Conservation (phyloP, 2,113 vertebrate species). For the human region DNA sequence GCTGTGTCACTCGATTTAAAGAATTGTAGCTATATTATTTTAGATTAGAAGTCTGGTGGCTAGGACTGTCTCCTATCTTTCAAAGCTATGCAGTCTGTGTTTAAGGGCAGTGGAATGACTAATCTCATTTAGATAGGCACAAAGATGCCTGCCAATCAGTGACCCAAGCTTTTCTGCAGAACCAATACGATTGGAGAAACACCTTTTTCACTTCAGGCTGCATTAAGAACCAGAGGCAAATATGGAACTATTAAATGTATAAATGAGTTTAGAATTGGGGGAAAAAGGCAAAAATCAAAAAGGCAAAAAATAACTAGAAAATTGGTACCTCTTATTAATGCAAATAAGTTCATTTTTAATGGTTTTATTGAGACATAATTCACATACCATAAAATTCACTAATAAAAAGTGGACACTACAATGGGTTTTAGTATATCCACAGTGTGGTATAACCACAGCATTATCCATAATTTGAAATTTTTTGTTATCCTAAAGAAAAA, state of each 20-base stretch:
- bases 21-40: neutral
- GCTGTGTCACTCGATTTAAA: conserved; percentile 1
- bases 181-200: conserved; percentile 2
- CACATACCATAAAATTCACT: neutral
- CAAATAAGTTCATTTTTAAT: neutral
- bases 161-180: neutral
- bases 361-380: conserved; percentile 4
- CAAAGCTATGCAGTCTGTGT: neutral
- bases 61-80: neutral
- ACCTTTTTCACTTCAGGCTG: conserved; percentile 15
- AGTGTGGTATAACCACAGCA: neutral
- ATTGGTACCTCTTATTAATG: neutral
- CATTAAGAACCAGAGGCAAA: neutral
- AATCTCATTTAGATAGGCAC: neutral
- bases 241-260: neutral
- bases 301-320: neutral
- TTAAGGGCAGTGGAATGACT: conserved; percentile 19
- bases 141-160: neutral
- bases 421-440: neutral
- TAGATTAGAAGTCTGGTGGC: conserved; percentile 22
- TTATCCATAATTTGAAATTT: neutral
- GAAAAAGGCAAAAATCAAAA: neutral
- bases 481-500: conserved; percentile 4
- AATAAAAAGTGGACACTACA: neutral
- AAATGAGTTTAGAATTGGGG: neutral